These are phyloP conservation scores for Takifugu ocellatus DNA, from an alignment of 2,797 vertebrate genomes.

Conservation along the genomic window DNA sequence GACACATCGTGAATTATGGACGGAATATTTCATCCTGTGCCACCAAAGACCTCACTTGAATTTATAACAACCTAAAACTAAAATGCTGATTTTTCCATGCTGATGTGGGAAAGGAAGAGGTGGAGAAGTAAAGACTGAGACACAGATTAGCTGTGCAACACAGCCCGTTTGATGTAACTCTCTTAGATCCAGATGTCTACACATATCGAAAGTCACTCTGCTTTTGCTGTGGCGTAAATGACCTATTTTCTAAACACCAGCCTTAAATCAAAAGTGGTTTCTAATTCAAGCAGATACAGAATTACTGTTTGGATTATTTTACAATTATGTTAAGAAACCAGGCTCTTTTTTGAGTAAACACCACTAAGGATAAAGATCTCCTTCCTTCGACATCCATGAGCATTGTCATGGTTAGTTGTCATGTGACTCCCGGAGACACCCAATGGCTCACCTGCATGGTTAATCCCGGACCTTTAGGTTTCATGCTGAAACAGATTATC, in stretches of 20 bases:
- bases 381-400: slow-evolving; percentile 55
- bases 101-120: too few species aligned
- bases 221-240: too few species aligned
- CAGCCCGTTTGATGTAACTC: too few species aligned
- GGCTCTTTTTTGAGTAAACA: slow-evolving; percentile 1
- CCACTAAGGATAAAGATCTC: slow-evolving; percentile 25
- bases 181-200: too few species aligned
- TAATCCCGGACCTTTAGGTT: slow-evolving; percentile 6
- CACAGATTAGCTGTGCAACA: too few species aligned
- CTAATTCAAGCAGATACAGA: too few species aligned
- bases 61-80: slow-evolving; percentile 75
- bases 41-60: slow-evolving; percentile 70
- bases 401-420: slow-evolving; percentile 9
- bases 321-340: not conserved
- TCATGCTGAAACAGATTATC: too few species aligned
- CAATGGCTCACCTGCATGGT: slow-evolving; percentile 18
- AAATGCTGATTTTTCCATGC: slow-evolving; percentile 11
- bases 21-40: slow-evolving; percentile 42
- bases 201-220: too few species aligned
- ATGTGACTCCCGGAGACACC: slow-evolving; percentile 23
- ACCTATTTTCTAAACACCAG: too few species aligned
- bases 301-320: too few species aligned
- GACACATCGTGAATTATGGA: slow-evolving; percentile 66
- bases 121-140: too few species aligned
- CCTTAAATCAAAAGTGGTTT: too few species aligned